phyloP scores from a whole-genome alignment of 2,113 vertebrate species.

The Tinamus guttatus region DNA sequence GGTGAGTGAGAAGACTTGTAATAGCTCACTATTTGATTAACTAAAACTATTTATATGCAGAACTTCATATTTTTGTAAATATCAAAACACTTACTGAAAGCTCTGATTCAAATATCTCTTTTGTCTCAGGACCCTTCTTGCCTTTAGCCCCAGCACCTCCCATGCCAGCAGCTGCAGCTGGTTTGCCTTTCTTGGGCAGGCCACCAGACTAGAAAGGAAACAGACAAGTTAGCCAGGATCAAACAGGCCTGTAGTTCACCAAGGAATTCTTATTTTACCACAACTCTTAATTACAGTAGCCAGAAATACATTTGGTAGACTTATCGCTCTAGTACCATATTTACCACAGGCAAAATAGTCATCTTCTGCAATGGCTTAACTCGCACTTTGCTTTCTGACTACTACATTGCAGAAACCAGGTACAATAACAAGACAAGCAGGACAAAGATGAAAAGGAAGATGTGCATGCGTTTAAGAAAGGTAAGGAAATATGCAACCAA shows the following conservation, averaged over 20 bases:
- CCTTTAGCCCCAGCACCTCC: constrained; percentile 81
- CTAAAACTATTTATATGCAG: background rate
- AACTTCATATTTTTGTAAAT: fast-evolving
- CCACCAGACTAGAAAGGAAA: constrained; percentile 80
- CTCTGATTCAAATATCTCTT: constrained; percentile 88
- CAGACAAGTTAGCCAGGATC: background rate
- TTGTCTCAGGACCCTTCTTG: constrained; percentile 87
- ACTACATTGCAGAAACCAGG: background rate
- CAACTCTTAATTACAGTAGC: background rate
- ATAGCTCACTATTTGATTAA: background rate
- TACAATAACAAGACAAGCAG: background rate
- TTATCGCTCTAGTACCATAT: background rate
- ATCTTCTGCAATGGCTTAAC: background rate
- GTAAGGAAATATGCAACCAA: background rate
- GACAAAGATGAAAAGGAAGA: background rate
- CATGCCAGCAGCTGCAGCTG: constrained; percentile 57
- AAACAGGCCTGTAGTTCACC: background rate
- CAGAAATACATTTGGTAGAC: fast-evolving
- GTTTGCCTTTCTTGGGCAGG: constrained; percentile 89
- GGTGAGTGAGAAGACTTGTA: background rate
- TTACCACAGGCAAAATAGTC: background rate
- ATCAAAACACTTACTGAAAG: constrained; percentile 86
- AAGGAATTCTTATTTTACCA: background rate
- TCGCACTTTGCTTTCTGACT: background rate
- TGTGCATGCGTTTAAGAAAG: fast-evolving